Evolutionary conservation across 2,113 vertebrate species (phyloP).

Genomic region (Antigone vipio): DNA sequence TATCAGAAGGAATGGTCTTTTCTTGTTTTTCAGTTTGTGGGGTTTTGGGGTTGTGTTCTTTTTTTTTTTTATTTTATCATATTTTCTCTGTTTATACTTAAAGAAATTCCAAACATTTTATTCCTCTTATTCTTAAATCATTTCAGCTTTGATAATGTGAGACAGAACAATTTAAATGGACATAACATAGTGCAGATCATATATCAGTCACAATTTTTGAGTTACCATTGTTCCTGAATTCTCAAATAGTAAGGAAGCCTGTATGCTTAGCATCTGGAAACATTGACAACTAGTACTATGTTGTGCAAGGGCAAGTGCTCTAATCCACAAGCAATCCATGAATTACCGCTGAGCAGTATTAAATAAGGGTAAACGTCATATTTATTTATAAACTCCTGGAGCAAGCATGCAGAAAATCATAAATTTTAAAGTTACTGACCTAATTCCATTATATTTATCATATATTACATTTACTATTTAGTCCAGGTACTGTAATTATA

Average conservation of each 20-base stretch:
- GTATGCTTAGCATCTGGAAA: not conserved
- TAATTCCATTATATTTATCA: not conserved
- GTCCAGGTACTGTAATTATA: not conserved
- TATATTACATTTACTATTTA: not conserved
- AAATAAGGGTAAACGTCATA: not conserved
- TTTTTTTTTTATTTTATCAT: not conserved
- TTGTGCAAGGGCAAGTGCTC: not conserved
- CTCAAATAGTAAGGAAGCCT: not conserved
- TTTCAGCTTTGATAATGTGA: not conserved
- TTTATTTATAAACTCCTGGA: not conserved
- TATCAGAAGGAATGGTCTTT: not conserved
- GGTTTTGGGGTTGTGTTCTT: too few relatives aligned
- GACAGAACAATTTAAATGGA: not conserved
- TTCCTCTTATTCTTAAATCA: not conserved
- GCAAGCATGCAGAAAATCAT: not conserved
- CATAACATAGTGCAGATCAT: not conserved
- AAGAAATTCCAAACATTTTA: not conserved
- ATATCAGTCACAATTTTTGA: not conserved
- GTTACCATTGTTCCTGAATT: not conserved
- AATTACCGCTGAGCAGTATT: not conserved
- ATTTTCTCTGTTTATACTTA: not conserved
- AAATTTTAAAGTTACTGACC: not conserved
- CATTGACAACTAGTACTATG: not conserved
- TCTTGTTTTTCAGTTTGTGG: not conserved
- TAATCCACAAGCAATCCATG: not conserved